These are phyloP conservation scores for Pseudochaenichthys georgianus DNA, from an alignment of 2,797 vertebrate genomes.

Conservation along the genomic window DNA sequence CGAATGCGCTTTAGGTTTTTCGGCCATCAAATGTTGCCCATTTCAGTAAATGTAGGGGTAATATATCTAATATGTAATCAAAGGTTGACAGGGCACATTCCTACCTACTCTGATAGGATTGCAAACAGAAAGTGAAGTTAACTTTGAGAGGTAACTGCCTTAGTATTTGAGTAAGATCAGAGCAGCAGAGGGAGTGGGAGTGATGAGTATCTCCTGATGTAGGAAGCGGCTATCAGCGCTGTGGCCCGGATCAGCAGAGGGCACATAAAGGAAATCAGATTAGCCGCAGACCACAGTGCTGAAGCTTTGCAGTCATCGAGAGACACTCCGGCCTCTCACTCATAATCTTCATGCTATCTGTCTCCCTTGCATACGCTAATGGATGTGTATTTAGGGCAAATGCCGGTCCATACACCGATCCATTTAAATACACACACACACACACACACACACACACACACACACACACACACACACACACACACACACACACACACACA, in stretches of 20 bases:
- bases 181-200: constrained; percentile 29
- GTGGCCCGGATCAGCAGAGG: constrained; percentile 53
- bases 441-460: neutral
- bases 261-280: constrained; percentile 69
- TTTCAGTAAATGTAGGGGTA: constrained; percentile 52
- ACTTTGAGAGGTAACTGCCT: constrained; percentile 30
- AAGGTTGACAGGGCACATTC: constrained; percentile 31
- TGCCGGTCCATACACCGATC: neutral
- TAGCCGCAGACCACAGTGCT: constrained; percentile 53
- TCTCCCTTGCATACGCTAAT: constrained; percentile 17
- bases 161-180: constrained; percentile 27
- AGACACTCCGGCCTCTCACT: constrained; percentile 48
- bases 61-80: constrained; percentile 44
- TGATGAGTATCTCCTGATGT: constrained; percentile 52
- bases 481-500: too few species aligned
- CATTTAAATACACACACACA: neutral
- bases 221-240: constrained; percentile 43
- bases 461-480: neutral
- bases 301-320: constrained; percentile 53
- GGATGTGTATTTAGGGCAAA: constrained; percentile 33
- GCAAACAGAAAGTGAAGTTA: constrained; percentile 23
- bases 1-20: constrained; percentile 37
- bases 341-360: constrained; percentile 46
- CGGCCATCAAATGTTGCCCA: constrained; percentile 32
- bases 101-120: constrained; percentile 27